These are phyloP conservation scores for Sisor rabdophorus DNA, from an alignment of 2,113 vertebrate genomes.

Conservation along the genomic window DNA sequence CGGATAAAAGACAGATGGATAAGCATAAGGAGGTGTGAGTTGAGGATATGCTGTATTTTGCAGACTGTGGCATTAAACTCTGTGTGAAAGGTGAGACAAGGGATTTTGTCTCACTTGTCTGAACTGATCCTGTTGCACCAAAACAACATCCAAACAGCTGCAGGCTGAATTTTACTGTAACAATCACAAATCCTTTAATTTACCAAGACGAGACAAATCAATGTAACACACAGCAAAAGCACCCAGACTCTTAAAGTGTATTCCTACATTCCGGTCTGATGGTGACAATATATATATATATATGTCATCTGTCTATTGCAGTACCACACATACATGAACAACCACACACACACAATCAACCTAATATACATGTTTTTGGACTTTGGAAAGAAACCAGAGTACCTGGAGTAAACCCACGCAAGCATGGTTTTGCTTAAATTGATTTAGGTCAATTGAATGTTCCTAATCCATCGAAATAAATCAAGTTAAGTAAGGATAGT, in stretches of 20 bases:
- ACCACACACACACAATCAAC: too few species aligned
- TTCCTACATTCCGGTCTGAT: not conserved
- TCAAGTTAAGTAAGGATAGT: too few species aligned
- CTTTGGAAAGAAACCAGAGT: too few species aligned
- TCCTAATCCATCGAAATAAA: too few species aligned
- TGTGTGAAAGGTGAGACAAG: constrained; percentile 41
- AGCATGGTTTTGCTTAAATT: too few species aligned
- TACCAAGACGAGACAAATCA: constrained; percentile 23
- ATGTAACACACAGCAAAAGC: constrained; percentile 13
- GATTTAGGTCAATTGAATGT: too few species aligned
- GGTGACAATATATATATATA: too few species aligned
- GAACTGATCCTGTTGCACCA: constrained; percentile 66
- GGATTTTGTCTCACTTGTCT: constrained; percentile 41
- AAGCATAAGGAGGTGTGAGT: not conserved
- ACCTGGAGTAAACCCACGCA: too few species aligned
- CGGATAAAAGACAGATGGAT: constrained; percentile 16
- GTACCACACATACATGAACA: too few species aligned
- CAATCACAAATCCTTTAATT: constrained; percentile 25
- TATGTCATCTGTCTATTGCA: too few species aligned
- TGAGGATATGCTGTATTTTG: constrained; percentile 14
- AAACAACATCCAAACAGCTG: constrained; percentile 76
- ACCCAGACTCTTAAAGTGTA: not conserved
- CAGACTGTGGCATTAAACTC: constrained; percentile 12
- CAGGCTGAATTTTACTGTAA: constrained; percentile 34
- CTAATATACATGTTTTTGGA: too few species aligned